Evolutionary conservation across 2,888 invertebrate species (phyloP).

Genomic region (Cylindroiulus punctatus): DNA sequence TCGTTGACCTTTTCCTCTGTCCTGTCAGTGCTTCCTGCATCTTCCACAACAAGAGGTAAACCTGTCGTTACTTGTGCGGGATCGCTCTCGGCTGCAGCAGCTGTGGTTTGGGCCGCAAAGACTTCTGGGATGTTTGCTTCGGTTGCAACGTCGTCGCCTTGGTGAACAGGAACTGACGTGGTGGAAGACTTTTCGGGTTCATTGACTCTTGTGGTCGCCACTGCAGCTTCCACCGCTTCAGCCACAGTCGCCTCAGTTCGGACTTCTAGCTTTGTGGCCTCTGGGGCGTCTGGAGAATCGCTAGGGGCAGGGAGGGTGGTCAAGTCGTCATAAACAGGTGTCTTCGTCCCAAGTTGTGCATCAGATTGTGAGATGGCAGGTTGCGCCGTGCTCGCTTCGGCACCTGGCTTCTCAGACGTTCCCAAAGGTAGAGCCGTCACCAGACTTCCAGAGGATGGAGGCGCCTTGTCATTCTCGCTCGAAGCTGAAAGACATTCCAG

Average conservation of each 20-base stretch:
- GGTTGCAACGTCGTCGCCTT: neutral
- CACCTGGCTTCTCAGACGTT: neutral
- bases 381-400: neutral
- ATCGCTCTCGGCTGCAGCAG: neutral
- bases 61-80: neutral
- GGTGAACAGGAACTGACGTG: neutral
- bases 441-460: constrained; percentile 14
- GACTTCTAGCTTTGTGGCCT: neutral
- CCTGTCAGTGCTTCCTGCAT: neutral
- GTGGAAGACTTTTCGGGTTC: neutral
- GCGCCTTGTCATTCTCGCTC: neutral
- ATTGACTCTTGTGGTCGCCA: neutral
- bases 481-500: neutral
- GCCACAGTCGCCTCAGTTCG: neutral
- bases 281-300: neutral
- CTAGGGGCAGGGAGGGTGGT: neutral
- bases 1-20: neutral
- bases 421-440: neutral
- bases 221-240: neutral
- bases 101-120: neutral
- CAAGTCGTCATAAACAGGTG: neutral
- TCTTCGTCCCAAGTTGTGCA: neutral
- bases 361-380: neutral
- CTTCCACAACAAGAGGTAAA: neutral
- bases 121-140: neutral